A percentile compares a stretch with the other conserved stretches of the same genome.
Evolutionary conservation across 2,888 invertebrate genomes (phyloP).

Genomic region (Gnatocerus cornutus): DNA sequence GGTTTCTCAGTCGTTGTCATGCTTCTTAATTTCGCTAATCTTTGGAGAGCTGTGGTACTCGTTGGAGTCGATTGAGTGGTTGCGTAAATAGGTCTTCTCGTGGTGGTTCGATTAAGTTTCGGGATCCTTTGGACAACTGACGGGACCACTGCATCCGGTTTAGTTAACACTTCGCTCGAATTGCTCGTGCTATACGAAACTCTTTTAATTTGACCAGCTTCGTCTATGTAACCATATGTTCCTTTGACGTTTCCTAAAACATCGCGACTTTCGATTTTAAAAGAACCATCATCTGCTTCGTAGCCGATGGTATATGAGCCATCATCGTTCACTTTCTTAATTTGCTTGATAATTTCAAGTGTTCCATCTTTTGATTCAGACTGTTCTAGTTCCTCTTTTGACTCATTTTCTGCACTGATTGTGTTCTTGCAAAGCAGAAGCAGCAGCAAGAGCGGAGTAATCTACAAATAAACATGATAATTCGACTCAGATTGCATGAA

Average conservation of each 20-base stretch:
- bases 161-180: constrained; percentile 71
- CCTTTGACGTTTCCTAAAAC: constrained; percentile 87
- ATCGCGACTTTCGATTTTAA: constrained; percentile 88
- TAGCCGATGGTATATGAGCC: constrained; percentile 90
- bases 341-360: constrained; percentile 87
- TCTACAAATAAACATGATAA: constrained; percentile 39
- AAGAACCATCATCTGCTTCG: constrained; percentile 89
- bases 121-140: constrained; percentile 68
- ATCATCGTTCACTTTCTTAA: constrained; percentile 86
- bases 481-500: constrained; percentile 4
- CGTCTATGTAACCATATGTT: constrained; percentile 87
- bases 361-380: constrained; percentile 81
- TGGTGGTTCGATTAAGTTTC: constrained; percentile 71
- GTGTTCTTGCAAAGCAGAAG: constrained; percentile 33
- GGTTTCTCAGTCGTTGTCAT: constrained; percentile 66
- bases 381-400: constrained; percentile 74
- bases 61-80: constrained; percentile 74
- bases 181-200: constrained; percentile 82
- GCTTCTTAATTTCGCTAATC: constrained; percentile 76
- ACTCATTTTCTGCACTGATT: constrained; percentile 32
- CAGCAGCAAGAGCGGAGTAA: constrained; percentile 26
- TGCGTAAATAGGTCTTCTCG: constrained; percentile 70
- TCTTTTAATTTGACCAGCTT: constrained; percentile 84
- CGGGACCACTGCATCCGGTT: constrained; percentile 64
- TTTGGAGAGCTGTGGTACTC: constrained; percentile 75